Conservation (phyloP, 2,797 vertebrate species). For the Protonibea diacanthus region DNA sequence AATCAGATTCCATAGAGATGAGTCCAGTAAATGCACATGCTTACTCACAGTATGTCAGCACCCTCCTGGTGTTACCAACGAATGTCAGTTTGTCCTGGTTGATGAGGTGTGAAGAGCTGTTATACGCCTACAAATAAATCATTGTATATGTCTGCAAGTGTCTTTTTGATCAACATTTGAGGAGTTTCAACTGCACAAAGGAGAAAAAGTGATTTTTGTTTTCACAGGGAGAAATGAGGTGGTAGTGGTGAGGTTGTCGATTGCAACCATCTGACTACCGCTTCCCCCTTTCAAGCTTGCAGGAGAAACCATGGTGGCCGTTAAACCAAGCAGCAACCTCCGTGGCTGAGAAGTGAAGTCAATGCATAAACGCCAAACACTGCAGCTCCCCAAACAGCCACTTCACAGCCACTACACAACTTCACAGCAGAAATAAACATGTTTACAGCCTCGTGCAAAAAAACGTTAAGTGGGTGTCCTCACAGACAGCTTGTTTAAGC, state of each 20-base stretch:
- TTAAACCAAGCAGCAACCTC: too few species aligned
- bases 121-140: conserved; percentile 73
- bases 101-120: conserved; percentile 63
- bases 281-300: too few species aligned
- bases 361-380: too few species aligned
- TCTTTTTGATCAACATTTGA: conserved; percentile 20
- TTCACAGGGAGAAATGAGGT: neutral
- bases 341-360: too few species aligned
- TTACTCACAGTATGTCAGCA: conserved; percentile 28
- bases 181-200: neutral
- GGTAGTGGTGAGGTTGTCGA: too few species aligned
- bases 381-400: too few species aligned
- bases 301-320: too few species aligned
- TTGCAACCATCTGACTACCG: neutral
- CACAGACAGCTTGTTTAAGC: too few species aligned
- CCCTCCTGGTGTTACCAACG: conserved; percentile 36
- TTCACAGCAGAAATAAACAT: too few species aligned
- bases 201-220: neutral
- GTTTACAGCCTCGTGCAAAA: too few species aligned
- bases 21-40: conserved; percentile 31
- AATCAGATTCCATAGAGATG: conserved; percentile 22
- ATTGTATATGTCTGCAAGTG: conserved; percentile 43
- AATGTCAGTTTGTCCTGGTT: conserved; percentile 59
- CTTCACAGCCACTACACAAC: too few species aligned
- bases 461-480: too few species aligned